Evolutionary conservation across 53 echinoderm and acorn worm species (phyloP).

Genomic region (Hippasteria phrygiana): DNA sequence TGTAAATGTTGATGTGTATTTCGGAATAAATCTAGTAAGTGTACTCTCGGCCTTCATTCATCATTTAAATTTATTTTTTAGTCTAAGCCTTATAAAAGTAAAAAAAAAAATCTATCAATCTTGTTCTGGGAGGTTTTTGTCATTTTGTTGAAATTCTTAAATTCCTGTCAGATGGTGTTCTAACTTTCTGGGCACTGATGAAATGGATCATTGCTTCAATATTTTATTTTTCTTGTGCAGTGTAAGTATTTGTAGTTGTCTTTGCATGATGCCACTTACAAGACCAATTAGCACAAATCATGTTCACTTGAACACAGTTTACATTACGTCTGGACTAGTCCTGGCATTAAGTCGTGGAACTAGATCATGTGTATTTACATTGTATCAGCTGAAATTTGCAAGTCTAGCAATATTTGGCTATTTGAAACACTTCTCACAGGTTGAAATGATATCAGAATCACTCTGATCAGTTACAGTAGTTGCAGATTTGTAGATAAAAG

Average conservation of each 20-base stretch:
- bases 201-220: neutral
- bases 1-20: neutral
- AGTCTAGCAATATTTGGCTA: neutral
- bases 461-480: too few species aligned
- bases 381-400: neutral
- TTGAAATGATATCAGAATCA: too few species aligned
- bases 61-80: neutral
- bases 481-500: too few species aligned
- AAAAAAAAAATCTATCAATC: neutral
- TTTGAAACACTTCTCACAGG: too few species aligned
- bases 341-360: neutral
- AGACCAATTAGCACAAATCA: too few species aligned
- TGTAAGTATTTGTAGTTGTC: too few species aligned
- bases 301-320: too few species aligned
- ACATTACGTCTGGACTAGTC: too few species aligned
- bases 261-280: too few species aligned
- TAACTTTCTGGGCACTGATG: neutral
- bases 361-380: too few species aligned
- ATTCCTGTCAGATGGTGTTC: neutral
- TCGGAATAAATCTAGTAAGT: neutral
- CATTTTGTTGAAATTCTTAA: neutral
- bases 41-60: slow-evolving; percentile 1
- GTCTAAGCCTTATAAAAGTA: neutral
- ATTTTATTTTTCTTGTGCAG: too few species aligned
- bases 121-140: neutral